Percentiles rank a stretch among this genome's conserved stretches.
phyloP scores from a whole-genome alignment of 2,797 vertebrate genomes.

The Tenualosa thibaudeaui region DNA sequence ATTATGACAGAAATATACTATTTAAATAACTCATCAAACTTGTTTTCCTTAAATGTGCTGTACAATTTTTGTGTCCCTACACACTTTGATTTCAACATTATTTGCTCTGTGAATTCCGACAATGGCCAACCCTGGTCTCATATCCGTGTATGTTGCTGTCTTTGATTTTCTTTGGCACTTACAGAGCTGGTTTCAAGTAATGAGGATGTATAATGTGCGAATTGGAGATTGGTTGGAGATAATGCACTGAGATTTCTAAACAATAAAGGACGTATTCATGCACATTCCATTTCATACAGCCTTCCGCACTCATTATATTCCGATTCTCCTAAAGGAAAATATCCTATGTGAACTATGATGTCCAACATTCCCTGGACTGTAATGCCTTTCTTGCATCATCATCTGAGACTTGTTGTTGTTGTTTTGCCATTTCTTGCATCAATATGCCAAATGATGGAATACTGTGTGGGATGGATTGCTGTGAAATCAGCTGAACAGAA shows the following conservation, averaged over 20 bases:
- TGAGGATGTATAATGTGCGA: slow-evolving; percentile 54
- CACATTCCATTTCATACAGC: slow-evolving; percentile 54
- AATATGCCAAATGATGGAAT: background rate
- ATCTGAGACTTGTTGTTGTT: background rate
- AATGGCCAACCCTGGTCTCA: slow-evolving; percentile 37
- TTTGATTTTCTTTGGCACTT: slow-evolving; percentile 75
- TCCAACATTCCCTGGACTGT: background rate
- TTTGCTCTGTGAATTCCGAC: slow-evolving; percentile 35
- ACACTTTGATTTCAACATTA: background rate
- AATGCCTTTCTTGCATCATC: background rate
- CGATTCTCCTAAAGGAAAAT: background rate
- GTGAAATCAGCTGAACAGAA: background rate
- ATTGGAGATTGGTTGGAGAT: slow-evolving; percentile 58
- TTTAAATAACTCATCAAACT: slow-evolving; percentile 47
- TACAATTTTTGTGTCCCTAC: slow-evolving; percentile 10
- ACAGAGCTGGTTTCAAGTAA: slow-evolving; percentile 64
- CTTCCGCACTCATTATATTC: slow-evolving; percentile 47
- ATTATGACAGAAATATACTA: slow-evolving; percentile 55
- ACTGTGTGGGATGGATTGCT: background rate
- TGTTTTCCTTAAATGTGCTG: slow-evolving; percentile 35
- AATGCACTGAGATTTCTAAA: slow-evolving; percentile 69
- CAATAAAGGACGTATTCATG: slow-evolving; percentile 78
- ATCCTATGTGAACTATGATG: background rate
- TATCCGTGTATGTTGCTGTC: slow-evolving; percentile 47
- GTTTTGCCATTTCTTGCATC: background rate